These are phyloP conservation scores for Pristis pectinata DNA, from an alignment of 2,797 vertebrate species.

Conservation along the genomic window DNA sequence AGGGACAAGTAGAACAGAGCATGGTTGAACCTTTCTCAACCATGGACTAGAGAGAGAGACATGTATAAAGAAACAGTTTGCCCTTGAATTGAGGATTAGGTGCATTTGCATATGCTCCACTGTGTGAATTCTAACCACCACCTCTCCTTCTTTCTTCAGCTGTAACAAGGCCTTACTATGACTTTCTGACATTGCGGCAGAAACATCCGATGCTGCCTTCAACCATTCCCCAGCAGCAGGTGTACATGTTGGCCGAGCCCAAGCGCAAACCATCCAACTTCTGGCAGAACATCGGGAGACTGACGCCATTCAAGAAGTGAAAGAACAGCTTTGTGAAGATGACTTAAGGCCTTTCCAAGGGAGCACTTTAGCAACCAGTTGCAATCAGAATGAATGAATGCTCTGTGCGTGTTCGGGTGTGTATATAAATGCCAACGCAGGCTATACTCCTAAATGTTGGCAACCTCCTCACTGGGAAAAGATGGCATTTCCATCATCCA, in stretches of 20 bases:
- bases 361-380: constrained; percentile 73
- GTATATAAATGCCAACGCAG: not conserved
- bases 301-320: constrained; percentile 90
- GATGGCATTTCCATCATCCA: not conserved
- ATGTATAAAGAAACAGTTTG: not conserved
- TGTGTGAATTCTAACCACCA: constrained; percentile 2
- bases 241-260: constrained; percentile 87
- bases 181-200: constrained; percentile 77
- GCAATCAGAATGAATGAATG: constrained; percentile 55
- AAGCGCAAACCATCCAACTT: constrained; percentile 91
- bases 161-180: constrained; percentile 78
- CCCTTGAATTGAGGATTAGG: not conserved
- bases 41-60: not conserved
- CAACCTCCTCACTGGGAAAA: not conserved
- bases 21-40: not conserved
- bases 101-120: not conserved
- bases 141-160: constrained; percentile 53
- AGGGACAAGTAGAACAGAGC: not conserved
- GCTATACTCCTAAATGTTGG: not conserved
- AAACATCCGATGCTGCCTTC: constrained; percentile 77
- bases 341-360: constrained; percentile 50
- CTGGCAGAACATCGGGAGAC: constrained; percentile 92
- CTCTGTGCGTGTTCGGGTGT: constrained; percentile 31
- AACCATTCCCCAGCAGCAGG: constrained; percentile 80
- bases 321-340: constrained; percentile 46